phyloP scores from a whole-genome alignment of 2,888 invertebrate genomes.

The Ochropleura plecta region DNA sequence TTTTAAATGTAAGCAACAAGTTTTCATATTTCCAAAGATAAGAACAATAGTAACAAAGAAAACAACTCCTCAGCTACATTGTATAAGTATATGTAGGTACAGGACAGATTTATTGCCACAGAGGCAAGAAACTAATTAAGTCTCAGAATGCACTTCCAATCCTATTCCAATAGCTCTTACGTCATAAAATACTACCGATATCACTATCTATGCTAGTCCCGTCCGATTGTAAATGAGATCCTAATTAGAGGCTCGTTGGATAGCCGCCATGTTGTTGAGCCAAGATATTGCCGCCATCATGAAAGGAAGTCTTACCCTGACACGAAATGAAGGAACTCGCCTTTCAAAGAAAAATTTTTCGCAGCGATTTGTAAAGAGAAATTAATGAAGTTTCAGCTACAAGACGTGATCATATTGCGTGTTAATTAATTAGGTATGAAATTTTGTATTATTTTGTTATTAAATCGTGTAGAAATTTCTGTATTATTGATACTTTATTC shows the following conservation, averaged over 20 bases:
- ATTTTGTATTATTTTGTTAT: neutral
- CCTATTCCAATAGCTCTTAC: constrained; percentile 13
- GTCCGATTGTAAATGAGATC: constrained; percentile 44
- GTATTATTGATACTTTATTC: constrained; percentile 10
- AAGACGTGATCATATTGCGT: constrained; percentile 28
- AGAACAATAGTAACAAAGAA: too few species aligned
- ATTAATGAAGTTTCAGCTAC: constrained; percentile 27
- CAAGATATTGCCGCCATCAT: constrained; percentile 46
- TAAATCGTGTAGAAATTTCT: constrained; percentile 12
- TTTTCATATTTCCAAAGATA: too few species aligned
- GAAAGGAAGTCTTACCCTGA: constrained; percentile 35
- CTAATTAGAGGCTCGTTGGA: constrained; percentile 55
- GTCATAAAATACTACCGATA: constrained; percentile 34
- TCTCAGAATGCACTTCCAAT: constrained; percentile 4
- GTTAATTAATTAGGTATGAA: constrained; percentile 26
- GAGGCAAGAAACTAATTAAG: constrained; percentile 13
- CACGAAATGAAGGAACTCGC: constrained; percentile 24
- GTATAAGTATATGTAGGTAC: too few species aligned
- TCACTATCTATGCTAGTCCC: constrained; percentile 19
- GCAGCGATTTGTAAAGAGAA: constrained; percentile 28
- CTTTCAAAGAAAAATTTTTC: constrained; percentile 36
- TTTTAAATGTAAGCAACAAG: too few species aligned
- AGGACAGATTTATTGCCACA: neutral
- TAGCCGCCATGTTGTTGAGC: constrained; percentile 38
- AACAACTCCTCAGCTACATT: too few species aligned